phyloP scores from a whole-genome alignment of 37 sponge, comb jelly and placozoan species.

The Theonella swinhoei region DNA sequence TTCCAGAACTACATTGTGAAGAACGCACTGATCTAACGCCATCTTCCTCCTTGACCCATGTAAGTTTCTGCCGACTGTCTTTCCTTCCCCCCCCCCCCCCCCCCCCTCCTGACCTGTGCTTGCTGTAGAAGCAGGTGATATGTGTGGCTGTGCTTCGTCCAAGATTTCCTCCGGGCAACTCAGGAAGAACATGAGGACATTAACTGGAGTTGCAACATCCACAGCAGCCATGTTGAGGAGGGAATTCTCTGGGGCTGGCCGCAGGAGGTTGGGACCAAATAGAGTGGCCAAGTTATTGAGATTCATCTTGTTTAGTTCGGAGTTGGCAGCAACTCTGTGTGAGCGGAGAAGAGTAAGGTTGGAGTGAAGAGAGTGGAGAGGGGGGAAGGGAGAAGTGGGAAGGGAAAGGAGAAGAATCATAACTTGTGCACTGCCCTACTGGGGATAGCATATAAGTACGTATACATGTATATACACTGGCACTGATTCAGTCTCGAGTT shows the following conservation, averaged over 20 bases:
- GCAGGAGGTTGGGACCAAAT: slow-evolving; percentile 88
- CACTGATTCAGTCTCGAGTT: too few species aligned
- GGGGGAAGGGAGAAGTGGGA: too few species aligned
- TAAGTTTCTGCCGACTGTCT: slow-evolving; percentile 22
- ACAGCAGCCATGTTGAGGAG: slow-evolving; percentile 40
- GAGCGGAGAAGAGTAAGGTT: too few species aligned
- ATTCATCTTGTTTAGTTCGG: slow-evolving; percentile 80
- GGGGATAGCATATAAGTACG: too few species aligned
- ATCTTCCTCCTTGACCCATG: slow-evolving; percentile 18
- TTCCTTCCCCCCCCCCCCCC: background rate
- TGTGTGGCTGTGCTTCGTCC: slow-evolving; percentile 25
- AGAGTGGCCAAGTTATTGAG: slow-evolving; percentile 79
- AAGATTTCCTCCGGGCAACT: slow-evolving; percentile 75
- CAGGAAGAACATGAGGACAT: slow-evolving; percentile 80
- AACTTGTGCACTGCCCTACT: too few species aligned
- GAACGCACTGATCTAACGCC: background rate
- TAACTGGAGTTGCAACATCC: slow-evolving; percentile 84
- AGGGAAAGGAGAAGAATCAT: too few species aligned
- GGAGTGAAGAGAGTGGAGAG: too few species aligned
- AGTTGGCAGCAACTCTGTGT: slow-evolving; percentile 70
- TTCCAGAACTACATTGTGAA: background rate
- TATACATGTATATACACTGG: too few species aligned
- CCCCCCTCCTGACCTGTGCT: background rate
- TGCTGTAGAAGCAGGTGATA: background rate
- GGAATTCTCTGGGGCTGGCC: slow-evolving; percentile 34